phyloP scores from a whole-genome alignment of 1,140 invertebrate species.

The Drosophila insularis region DNA sequence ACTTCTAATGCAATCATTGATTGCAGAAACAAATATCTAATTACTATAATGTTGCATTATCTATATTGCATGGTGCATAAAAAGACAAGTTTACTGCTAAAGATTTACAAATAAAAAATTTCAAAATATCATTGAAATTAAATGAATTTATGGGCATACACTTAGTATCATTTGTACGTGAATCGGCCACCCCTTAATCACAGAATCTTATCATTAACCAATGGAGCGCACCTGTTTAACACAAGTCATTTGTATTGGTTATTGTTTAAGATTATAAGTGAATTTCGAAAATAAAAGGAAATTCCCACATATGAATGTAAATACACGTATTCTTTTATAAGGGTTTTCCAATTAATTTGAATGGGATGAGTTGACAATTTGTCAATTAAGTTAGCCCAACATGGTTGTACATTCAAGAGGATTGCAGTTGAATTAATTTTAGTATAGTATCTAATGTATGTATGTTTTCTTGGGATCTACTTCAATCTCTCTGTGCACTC shows the following conservation, averaged over 20 bases:
- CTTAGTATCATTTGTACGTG: no score
- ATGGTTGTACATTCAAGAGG: not conserved
- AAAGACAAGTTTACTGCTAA: no score
- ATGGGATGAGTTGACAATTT: not conserved
- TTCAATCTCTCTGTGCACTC: not conserved
- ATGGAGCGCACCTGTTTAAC: constrained; percentile 26
- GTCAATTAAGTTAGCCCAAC: not conserved
- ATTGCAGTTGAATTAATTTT: not conserved
- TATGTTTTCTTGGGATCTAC: not conserved
- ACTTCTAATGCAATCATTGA: no score
- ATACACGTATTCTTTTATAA: not conserved
- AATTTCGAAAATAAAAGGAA: constrained; percentile 4
- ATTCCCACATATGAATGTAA: not conserved
- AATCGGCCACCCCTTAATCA: not conserved
- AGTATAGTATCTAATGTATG: not conserved
- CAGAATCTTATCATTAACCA: constrained; percentile 19
- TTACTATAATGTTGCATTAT: no score
- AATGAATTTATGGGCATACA: not conserved
- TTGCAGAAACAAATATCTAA: no score
- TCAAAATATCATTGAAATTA: not conserved
- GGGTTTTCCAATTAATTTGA: not conserved
- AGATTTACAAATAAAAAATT: no score
- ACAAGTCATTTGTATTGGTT: constrained; percentile 24
- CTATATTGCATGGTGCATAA: no score
- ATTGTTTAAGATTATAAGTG: constrained; percentile 26